These are phyloP conservation scores for Gallinago undulata DNA, from an alignment of 2,113 vertebrate species.

Conservation along the genomic window DNA sequence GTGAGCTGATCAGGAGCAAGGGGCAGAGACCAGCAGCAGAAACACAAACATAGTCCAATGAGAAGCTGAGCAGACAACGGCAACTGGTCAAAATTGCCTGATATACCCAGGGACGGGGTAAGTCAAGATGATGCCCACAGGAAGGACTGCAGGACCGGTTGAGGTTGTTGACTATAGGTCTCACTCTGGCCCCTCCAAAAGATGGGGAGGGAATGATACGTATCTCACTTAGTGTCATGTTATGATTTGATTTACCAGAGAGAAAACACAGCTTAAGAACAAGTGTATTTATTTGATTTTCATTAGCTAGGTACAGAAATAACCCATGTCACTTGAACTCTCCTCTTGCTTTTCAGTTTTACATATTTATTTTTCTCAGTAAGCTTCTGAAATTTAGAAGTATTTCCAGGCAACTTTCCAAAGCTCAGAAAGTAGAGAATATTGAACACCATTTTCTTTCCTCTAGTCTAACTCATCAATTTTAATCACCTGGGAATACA, in stretches of 20 bases:
- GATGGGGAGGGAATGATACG: background rate
- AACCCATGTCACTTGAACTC: background rate
- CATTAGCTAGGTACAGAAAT: background rate
- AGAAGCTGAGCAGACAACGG: background rate
- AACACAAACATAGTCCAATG: background rate
- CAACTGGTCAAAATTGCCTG: too few species aligned
- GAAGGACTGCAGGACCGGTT: background rate
- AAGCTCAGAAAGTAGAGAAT: slow-evolving; percentile 1
- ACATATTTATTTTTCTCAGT: background rate
- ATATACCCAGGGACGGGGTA: background rate
- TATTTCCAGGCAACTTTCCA: slow-evolving; percentile 33
- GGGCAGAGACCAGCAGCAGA: background rate
- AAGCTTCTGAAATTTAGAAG: slow-evolving; percentile 22
- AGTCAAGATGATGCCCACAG: background rate
- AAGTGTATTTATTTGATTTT: background rate
- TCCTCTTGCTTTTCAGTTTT: background rate
- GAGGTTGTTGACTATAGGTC: background rate
- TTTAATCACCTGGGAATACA: slow-evolving; percentile 17
- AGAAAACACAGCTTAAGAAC: background rate
- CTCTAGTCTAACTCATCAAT: background rate
- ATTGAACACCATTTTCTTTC: background rate
- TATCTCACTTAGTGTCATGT: background rate
- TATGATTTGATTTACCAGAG: background rate
- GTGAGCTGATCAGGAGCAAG: background rate
- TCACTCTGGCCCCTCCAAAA: background rate